Evolutionary conservation across 2,113 vertebrate genomes (phyloP).

Genomic region (chimpanzee (Pan troglodytes)): DNA sequence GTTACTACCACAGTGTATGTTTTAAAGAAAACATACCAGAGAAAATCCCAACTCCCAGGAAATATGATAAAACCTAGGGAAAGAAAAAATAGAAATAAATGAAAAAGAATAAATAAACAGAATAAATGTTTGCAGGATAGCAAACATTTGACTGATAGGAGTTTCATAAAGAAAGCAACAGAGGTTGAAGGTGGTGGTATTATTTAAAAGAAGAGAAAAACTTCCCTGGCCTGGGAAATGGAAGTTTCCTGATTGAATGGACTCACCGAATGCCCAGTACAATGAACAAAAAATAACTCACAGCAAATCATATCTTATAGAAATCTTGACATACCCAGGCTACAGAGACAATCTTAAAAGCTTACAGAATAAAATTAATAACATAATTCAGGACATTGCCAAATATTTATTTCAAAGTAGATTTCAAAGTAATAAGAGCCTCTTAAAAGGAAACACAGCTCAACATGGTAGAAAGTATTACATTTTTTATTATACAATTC

Average conservation of each 20-base stretch:
- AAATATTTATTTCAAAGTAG: conserved; percentile 25
- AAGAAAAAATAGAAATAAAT: not conserved
- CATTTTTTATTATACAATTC: not conserved
- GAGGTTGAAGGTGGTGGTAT: not conserved
- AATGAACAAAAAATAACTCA: not conserved
- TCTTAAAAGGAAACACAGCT: not conserved
- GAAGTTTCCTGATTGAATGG: not conserved
- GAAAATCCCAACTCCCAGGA: not conserved
- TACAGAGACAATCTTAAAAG: not conserved
- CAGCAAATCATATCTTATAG: not conserved
- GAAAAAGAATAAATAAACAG: not conserved
- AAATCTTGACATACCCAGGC: not conserved
- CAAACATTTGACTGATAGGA: not conserved
- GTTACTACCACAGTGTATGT: not conserved
- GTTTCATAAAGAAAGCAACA: not conserved
- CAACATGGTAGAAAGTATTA: not conserved
- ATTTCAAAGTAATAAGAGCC: not conserved
- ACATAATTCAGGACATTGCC: not conserved
- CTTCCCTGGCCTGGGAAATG: not conserved
- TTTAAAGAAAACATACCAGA: not conserved
- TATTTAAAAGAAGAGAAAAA: not conserved
- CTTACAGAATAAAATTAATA: not conserved
- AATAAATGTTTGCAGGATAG: not conserved
- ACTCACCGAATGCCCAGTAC: not conserved
- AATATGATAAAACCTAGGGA: not conserved